These are phyloP conservation scores for Pseudoips prasinana DNA, from an alignment of 2,888 invertebrate genomes.

Conservation along the genomic window DNA sequence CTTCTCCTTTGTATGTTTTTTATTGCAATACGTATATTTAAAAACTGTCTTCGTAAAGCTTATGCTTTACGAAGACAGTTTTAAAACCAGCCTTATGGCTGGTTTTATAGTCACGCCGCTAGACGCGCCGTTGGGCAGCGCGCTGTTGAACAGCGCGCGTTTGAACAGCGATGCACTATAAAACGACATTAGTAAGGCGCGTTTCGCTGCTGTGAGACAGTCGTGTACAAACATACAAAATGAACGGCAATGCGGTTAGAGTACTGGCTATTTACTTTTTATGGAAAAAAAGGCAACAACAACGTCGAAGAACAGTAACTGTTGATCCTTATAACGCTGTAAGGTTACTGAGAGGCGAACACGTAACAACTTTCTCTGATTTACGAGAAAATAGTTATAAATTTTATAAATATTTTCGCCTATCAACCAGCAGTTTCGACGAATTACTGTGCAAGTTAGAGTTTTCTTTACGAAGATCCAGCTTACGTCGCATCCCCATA, in stretches of 20 bases:
- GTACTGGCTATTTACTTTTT: slow-evolving; percentile 6
- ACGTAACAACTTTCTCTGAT: slow-evolving; percentile 14
- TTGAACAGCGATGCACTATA: slow-evolving; percentile 6
- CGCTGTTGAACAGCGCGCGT: slow-evolving; percentile 1
- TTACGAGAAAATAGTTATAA: slow-evolving; percentile 17
- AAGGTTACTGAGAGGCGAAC: slow-evolving; percentile 16
- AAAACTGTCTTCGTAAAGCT: too few relatives aligned
- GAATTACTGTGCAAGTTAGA: slow-evolving; percentile 22
- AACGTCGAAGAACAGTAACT: too few relatives aligned
- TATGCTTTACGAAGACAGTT: too few relatives aligned
- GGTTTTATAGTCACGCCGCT: slow-evolving; percentile 8
- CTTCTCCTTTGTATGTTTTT: too few relatives aligned
- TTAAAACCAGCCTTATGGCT: slow-evolving; percentile 26
- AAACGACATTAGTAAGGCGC: slow-evolving; percentile 10
- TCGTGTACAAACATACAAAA: slow-evolving; percentile 8
- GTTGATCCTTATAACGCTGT: slow-evolving; percentile 14
- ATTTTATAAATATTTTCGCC: slow-evolving; percentile 18
- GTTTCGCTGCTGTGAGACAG: slow-evolving; percentile 10
- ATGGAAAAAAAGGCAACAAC: slow-evolving; percentile 7
- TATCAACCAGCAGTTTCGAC: slow-evolving; percentile 16
- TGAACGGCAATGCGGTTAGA: slow-evolving; percentile 5
- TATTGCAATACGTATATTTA: too few relatives aligned
- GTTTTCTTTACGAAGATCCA: slow-evolving; percentile 16
- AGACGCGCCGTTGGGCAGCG: slow-evolving; percentile 11
- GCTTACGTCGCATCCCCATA: not conserved